A percentile compares a stretch with the other conserved stretches of the same genome.
Evolutionary conservation across 2,113 vertebrate species (phyloP).

Genomic region (Conger conger): DNA sequence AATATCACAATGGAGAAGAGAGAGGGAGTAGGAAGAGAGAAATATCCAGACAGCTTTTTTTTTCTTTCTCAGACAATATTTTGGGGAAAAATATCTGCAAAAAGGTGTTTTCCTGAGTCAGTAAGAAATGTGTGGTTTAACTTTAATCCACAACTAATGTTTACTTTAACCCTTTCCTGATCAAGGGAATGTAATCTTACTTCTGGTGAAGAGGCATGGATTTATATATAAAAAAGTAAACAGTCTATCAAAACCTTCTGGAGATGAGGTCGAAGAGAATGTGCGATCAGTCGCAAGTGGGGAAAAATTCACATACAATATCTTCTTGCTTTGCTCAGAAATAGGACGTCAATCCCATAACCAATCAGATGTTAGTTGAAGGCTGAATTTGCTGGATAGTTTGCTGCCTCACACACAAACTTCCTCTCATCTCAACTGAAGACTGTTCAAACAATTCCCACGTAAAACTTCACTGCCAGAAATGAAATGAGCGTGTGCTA

Average conservation of each 20-base stretch:
- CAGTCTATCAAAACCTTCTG: neutral
- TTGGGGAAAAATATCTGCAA: conserved; percentile 79
- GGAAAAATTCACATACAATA: neutral
- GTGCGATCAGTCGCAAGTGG: too few species aligned
- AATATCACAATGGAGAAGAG: conserved; percentile 82
- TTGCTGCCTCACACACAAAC: neutral
- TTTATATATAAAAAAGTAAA: neutral
- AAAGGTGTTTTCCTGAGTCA: conserved; percentile 95
- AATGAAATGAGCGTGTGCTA: neutral
- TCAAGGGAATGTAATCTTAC: conserved; percentile 46
- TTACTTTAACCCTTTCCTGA: conserved; percentile 83
- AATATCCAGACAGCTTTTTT: conserved; percentile 58
- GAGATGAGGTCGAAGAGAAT: neutral
- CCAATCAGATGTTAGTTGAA: neutral
- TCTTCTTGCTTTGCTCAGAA: neutral
- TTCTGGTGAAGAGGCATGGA: neutral
- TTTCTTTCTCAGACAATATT: conserved; percentile 78
- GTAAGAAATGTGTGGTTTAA: conserved; percentile 78
- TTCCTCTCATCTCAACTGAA: neutral
- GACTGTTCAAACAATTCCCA: conserved; percentile 18
- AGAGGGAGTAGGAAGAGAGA: conserved; percentile 44
- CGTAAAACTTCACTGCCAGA: conserved; percentile 37
- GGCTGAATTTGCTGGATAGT: neutral
- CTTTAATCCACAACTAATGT: conserved; percentile 47
- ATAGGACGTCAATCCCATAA: neutral